phyloP scores from a whole-genome alignment of 2,113 vertebrate genomes.

The Gracilinanus agilis region DNA sequence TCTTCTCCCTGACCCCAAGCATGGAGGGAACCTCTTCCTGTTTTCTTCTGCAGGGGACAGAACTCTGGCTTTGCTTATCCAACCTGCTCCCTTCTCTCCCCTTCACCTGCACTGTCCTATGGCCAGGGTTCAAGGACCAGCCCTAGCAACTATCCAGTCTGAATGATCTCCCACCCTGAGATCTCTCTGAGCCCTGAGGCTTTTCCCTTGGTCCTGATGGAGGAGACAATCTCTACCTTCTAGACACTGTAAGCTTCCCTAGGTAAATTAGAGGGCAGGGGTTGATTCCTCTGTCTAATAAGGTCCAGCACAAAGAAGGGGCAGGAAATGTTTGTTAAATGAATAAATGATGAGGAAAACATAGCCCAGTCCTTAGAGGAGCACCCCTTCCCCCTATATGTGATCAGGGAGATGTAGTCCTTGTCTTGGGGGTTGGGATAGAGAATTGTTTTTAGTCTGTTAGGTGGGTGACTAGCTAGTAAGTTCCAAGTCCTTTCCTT shows the following conservation, averaged over 20 bases:
- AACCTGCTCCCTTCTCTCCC: neutral
- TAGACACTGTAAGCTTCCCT: neutral
- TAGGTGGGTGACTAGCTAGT: neutral
- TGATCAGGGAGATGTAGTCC: neutral
- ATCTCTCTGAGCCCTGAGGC: neutral
- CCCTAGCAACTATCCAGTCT: neutral
- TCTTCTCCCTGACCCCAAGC: neutral
- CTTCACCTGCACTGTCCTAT: neutral
- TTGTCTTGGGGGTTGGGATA: neutral
- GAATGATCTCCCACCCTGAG: neutral
- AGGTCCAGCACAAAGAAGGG: neutral
- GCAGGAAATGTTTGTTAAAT: slow-evolving; percentile 1
- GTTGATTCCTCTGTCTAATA: neutral
- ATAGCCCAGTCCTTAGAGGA: neutral
- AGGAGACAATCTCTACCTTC: neutral
- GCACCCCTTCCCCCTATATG: neutral
- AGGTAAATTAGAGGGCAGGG: neutral
- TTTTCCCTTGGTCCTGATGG: neutral
- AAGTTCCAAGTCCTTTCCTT: neutral
- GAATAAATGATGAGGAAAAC: neutral
- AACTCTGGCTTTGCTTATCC: neutral
- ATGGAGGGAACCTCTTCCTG: neutral
- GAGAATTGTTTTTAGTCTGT: neutral
- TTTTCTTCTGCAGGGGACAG: neutral
- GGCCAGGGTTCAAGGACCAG: neutral